A percentile compares a stretch with the other conserved stretches of the same genome.
Conservation (phyloP, 2,113 vertebrate genomes). For the Bathybates hornii region DNA sequence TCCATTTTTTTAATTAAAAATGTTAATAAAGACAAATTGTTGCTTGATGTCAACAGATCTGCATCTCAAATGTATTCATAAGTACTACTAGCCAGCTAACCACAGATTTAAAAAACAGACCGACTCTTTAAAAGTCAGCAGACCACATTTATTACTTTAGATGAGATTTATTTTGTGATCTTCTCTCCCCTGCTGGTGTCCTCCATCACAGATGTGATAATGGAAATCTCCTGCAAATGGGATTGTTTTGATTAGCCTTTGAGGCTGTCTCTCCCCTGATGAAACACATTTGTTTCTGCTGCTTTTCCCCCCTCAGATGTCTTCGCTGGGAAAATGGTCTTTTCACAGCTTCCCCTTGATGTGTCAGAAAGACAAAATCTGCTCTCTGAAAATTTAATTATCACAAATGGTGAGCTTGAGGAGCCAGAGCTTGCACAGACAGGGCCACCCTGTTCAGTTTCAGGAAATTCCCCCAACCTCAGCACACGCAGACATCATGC, state of each 20-base stretch:
- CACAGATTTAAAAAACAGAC: background rate
- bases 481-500: background rate
- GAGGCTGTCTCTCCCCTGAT: constrained; percentile 14
- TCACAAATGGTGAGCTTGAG: constrained; percentile 19
- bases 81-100: background rate
- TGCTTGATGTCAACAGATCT: background rate
- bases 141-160: background rate
- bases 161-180: background rate
- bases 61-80: background rate
- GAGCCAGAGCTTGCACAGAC: background rate
- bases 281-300: constrained; percentile 47
- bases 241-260: constrained; percentile 33
- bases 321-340: background rate
- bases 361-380: constrained; percentile 34
- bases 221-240: constrained; percentile 29
- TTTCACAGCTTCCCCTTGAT: constrained; percentile 30
- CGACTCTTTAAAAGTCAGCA: background rate
- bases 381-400: constrained; percentile 50
- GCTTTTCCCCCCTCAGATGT: background rate
- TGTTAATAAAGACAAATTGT: background rate
- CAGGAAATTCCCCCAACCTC: background rate
- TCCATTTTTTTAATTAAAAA: background rate
- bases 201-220: constrained; percentile 31
- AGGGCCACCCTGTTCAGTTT: background rate
- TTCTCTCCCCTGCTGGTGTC: background rate